Base-by-base conservation (phyloP, 2,113 vertebrate species). In the Anoplopoma fimbria region DNA sequence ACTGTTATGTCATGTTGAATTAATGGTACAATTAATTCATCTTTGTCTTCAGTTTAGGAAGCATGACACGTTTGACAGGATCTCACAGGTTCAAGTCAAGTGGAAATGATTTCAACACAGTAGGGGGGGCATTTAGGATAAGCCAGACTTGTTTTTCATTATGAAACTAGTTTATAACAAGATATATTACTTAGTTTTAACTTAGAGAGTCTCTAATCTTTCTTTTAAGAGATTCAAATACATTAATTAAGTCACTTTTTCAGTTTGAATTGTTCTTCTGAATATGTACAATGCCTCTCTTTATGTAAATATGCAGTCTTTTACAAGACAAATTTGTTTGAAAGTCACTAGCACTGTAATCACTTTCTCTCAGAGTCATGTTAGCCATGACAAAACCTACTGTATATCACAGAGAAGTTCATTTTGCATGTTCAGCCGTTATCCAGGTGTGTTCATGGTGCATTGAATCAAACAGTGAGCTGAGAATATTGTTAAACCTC, bases 1-100 rank as follows among this genome's bases (percentile, higher is more conserved):
- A 23, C 9, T 13, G 67, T 61, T 0, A 21, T 61, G 25, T 72
- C 64, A 69, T 12, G 23, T 13, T 25, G 55, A n/a, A 4, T 38
- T 14, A 25, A 29, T 42, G 38, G 31, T 47, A 33, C 51, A 49
- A 5, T 34, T 4, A 27, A 9, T 21, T 68, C 27, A 23, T 76
- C 55, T 80, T 78, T 80, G 73, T 85, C 19, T 69, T 4, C 14
- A 36, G 3, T 49, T 79, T 38, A 79, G 82, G 75, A 72, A 38
- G 38, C 13, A 0, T 51, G n/a, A 74, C 83, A 33, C 49, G 57
- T 82, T 65, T 84, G 65, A 79, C 69, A 42, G 34, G 34, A 84
- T 63, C 72, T 55, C 53, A 74, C 62, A 74, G 2, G 31, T 5
- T 63, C 33, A 75, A 75, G 38, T 62, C 27, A 51, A 82, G 65